Evolutionary conservation across 2,797 vertebrate species (phyloP).

Genomic region (Clamator glandarius): DNA sequence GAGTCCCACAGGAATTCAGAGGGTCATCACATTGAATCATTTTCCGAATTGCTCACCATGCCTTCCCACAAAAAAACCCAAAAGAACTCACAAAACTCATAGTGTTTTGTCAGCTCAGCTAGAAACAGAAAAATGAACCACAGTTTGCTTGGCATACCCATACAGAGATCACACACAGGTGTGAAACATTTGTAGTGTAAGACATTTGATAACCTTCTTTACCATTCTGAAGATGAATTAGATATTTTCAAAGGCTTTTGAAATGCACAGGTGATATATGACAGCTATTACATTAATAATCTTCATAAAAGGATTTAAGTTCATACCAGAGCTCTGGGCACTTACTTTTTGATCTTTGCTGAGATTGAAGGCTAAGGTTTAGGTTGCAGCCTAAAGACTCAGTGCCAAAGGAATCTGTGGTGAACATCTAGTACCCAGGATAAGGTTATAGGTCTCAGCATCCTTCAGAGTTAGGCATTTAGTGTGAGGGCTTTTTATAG

Average conservation of each 20-base stretch:
- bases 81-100: neutral
- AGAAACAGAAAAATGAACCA: neutral
- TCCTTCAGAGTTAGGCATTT: neutral
- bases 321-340: neutral
- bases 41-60: neutral
- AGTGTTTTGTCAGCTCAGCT: neutral
- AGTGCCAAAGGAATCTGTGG: neutral
- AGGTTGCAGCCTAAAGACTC: neutral
- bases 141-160: neutral
- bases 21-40: neutral
- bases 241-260: neutral
- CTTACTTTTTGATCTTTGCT: neutral
- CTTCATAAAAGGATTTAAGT: neutral
- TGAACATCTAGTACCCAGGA: conserved; percentile 6
- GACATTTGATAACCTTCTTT: neutral
- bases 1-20: conserved; percentile 15
- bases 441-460: conserved; percentile 12
- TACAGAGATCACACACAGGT: neutral
- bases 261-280: neutral
- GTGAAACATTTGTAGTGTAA: neutral
- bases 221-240: neutral
- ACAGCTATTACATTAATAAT: neutral
- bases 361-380: neutral
- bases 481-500: neutral
- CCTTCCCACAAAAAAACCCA: neutral